phyloP scores from a whole-genome alignment of 1,140 invertebrate genomes.

The Leptinotarsa lineolata region DNA sequence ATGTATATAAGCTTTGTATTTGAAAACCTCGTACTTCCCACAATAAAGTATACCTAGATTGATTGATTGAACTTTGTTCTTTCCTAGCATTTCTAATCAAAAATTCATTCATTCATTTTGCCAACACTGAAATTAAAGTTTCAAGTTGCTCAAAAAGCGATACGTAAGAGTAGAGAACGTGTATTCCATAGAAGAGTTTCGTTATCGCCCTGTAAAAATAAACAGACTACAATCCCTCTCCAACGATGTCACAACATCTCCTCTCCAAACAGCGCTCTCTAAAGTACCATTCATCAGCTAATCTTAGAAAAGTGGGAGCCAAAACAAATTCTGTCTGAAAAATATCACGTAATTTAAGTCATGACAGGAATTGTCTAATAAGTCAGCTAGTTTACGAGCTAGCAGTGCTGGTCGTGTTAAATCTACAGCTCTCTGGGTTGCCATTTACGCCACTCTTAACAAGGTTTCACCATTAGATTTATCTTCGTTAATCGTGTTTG shows the following conservation, averaged over 20 bases:
- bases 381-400: conserved; percentile 39
- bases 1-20: too few species aligned
- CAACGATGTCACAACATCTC: background rate
- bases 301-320: conserved; percentile 14
- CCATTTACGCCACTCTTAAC: conserved; percentile 52
- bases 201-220: background rate
- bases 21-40: too few species aligned
- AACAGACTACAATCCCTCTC: background rate
- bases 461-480: conserved; percentile 55
- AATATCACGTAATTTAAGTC: conserved; percentile 24
- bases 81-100: background rate
- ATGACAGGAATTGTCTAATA: conserved; percentile 43
- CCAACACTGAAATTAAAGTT: too few species aligned
- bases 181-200: background rate
- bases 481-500: conserved; percentile 53
- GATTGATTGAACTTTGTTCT: background rate
- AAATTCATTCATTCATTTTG: background rate
- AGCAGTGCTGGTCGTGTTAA: conserved; percentile 39
- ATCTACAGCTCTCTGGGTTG: conserved; percentile 47
- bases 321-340: conserved; percentile 22
- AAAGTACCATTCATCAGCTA: background rate
- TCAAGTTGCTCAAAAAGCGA: background rate
- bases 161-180: background rate
- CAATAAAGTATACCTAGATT: too few species aligned
- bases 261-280: background rate